phyloP scores from a whole-genome alignment of 2,113 vertebrate species.

The Zootoca vivipara region DNA sequence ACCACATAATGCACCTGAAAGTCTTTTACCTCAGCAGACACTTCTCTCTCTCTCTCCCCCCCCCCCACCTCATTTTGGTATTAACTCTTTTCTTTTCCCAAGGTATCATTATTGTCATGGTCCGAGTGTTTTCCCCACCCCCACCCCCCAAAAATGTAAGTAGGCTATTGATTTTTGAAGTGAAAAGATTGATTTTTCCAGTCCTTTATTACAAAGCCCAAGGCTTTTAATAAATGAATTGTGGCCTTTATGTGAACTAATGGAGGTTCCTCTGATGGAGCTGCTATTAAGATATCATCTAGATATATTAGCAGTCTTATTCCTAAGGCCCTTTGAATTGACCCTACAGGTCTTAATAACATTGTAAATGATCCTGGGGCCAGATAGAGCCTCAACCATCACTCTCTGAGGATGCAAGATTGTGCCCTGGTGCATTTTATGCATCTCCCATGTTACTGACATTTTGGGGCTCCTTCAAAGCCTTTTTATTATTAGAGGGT shows the following conservation, averaged over 20 bases:
- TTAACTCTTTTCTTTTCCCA: constrained; percentile 19
- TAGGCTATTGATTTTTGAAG: constrained; percentile 27
- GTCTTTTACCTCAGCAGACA: neutral
- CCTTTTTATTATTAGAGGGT: neutral
- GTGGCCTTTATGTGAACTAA: constrained; percentile 26
- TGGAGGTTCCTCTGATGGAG: neutral
- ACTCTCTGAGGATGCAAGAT: neutral
- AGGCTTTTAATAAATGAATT: constrained; percentile 40
- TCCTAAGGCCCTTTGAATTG: constrained; percentile 5
- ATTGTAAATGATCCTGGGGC: neutral
- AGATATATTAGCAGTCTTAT: neutral
- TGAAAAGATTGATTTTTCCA: constrained; percentile 36
- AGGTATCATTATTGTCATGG: constrained; percentile 18
- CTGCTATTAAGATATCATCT: constrained; percentile 7
- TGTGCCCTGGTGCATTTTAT: neutral
- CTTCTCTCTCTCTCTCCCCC: neutral
- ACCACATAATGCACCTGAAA: neutral
- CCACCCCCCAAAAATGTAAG: neutral
- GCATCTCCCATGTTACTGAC: neutral
- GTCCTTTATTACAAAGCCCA: constrained; percentile 18
- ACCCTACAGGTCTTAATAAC: neutral
- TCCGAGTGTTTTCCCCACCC: neutral
- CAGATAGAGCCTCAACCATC: neutral
- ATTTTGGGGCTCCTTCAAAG: neutral
- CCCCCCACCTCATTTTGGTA: neutral